Percentiles rank a stretch among this genome's conserved stretches.
phyloP scores from a whole-genome alignment of 2,113 vertebrate species.

The Notothenia coriiceps region DNA sequence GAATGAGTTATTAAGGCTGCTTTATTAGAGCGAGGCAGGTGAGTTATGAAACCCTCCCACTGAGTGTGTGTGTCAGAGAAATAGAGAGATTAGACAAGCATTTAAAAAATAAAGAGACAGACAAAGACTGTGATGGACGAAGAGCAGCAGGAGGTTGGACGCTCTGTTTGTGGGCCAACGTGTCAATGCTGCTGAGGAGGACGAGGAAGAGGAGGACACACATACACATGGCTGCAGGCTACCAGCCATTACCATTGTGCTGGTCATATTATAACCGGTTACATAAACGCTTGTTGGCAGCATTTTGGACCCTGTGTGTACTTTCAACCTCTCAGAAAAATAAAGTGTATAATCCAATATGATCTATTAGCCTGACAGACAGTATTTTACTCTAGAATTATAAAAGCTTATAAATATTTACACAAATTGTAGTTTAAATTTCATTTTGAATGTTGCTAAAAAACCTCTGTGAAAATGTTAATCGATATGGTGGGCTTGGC shows the following conservation, averaged over 20 bases:
- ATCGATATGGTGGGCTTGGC: no score
- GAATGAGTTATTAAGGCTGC: conserved; percentile 62
- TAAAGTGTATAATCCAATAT: no score
- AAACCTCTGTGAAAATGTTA: no score
- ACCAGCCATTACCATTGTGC: not conserved
- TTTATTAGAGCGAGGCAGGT: conserved; percentile 64
- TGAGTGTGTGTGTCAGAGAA: conserved; percentile 13
- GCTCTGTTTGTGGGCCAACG: conserved; percentile 75
- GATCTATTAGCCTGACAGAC: no score
- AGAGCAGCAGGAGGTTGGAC: conserved; percentile 27
- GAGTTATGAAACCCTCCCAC: conserved; percentile 65
- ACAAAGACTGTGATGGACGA: not conserved
- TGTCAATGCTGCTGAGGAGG: conserved; percentile 66
- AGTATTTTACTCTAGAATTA: no score
- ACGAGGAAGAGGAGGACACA: conserved; percentile 1
- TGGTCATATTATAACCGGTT: conserved; percentile 8
- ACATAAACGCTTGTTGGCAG: not conserved
- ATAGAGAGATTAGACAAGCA: not conserved
- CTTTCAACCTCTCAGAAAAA: conserved; percentile 16
- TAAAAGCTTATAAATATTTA: no score
- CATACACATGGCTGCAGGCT: not conserved
- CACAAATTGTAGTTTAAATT: no score
- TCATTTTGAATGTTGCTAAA: no score
- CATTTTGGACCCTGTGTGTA: not conserved
- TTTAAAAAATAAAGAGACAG: not conserved